Conservation (phyloP, 2,888 invertebrate genomes). For the Platerodrilus igneus region DNA sequence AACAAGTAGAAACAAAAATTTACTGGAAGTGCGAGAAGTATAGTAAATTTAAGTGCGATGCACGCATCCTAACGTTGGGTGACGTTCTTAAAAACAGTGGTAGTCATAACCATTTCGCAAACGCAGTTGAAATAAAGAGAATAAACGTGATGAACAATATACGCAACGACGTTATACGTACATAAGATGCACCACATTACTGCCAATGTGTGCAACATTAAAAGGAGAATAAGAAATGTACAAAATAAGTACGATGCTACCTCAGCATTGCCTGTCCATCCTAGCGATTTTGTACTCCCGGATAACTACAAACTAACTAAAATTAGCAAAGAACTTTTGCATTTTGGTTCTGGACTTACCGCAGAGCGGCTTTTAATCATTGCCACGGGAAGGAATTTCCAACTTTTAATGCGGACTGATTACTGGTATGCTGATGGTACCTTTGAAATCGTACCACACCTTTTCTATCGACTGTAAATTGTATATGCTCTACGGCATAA, state of each 20-base stretch:
- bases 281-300: too few relatives aligned
- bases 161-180: neutral
- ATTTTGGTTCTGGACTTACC: conserved; percentile 1
- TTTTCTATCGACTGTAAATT: conserved; percentile 25
- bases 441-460: conserved; percentile 21
- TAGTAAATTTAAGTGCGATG: neutral
- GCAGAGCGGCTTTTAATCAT: neutral
- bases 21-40: conserved; percentile 2
- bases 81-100: neutral
- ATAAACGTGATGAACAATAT: neutral
- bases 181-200: neutral
- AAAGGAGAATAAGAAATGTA: conserved; percentile 5
- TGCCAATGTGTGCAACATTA: conserved; percentile 2
- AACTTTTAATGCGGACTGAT: conserved; percentile 1
- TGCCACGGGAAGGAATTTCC: conserved; percentile 2
- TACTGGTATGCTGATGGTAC: conserved; percentile 26
- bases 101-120: neutral
- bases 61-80: neutral
- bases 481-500: conserved; percentile 17
- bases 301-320: too few relatives aligned
- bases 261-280: neutral
- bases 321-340: neutral
- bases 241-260: neutral
- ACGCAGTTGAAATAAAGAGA: neutral
- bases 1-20: neutral